Base-by-base conservation (phyloP, 2,888 invertebrate genomes). In the Drosophila borealis region DNA sequence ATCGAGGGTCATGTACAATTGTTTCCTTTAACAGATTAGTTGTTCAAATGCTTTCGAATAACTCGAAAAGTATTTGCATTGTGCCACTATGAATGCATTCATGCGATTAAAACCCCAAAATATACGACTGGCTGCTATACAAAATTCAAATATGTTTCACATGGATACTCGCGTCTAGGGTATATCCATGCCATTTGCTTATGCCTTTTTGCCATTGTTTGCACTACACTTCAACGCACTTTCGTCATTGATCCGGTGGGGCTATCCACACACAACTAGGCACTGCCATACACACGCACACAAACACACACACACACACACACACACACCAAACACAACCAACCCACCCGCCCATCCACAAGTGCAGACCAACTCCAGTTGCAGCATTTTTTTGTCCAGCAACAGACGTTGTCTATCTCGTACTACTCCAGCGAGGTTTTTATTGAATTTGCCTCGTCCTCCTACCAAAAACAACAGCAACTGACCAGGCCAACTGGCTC, bases 151-250 rank as follows among this genome's bases (percentile, higher is more conserved):
- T 75, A 61, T 74, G 70, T 74, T 75, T 69, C 75, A 73, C 61
- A 76, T 82, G 59, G 48, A 69, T 39, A 17, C 29, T 9, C 42
- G 25, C 14, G 25, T 72, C 49, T 19, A 53, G 69, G n/a, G 39
- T 34, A 36, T 42, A n/a, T 36, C 2, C 39, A 29, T 62, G 53
- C 68, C 81, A 89, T 84, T 87, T 89, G 85, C 89, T 66, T 71
- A 56, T 89, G 85, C 80, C 74, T 81, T 76, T 72, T 71, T 65
- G 65, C 85, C 85, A 85, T 85, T 85, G 89, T 87, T 85, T 89
- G 89, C 75, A 70, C 89, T 86, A 85, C 85, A 85, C 85, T 89
- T 85, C 83, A 89, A 89, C 88, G 85, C 89, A 85, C 86, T 89
- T 88, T 82, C 84, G 83, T 76, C 85, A 89, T 86, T 88, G 89